Base-by-base conservation (phyloP, 2,797 vertebrate genomes). In the Neosilurus mollespiculum region DNA sequence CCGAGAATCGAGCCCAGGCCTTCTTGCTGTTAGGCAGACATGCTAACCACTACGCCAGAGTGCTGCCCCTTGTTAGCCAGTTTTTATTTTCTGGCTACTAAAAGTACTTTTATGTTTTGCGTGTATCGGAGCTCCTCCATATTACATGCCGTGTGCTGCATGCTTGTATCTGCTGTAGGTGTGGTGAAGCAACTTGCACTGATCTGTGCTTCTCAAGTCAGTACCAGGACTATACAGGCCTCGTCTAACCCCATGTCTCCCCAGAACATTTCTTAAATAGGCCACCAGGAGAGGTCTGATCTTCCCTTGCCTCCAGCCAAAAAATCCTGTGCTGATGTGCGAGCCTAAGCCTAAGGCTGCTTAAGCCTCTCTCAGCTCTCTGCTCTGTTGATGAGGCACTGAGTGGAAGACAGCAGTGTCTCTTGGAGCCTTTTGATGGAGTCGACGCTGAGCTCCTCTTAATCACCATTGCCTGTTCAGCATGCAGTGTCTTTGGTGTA, bases 251-350 rank as follows among this genome's bases (percentile, higher is more conserved):
- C 58, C 91, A 89, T 81, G 86, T 77, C 81, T 56, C 62, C 86
- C 87, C 91, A 70, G 24, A 71, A 92, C 90, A 91, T 88, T 90
- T 84, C 80, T 90, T 92, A 93, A 91, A 93, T 93, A 91, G 93
- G 92, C 91, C 87, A 88, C 90, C 91, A 90, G 93, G 92, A 94
- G 92, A 91, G 91, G 87, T 81, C 81, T 88, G 83, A 86, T 69
- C 91, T 87, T 90, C 89, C 81, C 87, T 87, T 86, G 87, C 84
- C 87, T 85, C 53, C 53, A 71, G 80, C 81, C 69, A 70, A 54
- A 65, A 85, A 86, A 88, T 89, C 89, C 92, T 88, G 89, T 89
- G 91, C 92, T 93, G 91, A 92, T 87, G 87, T 88, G 86, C 80
- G 87, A 85, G 90, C 90, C 72, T 91, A 91, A 90, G 86, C 83